Percentiles rank a stretch among this genome's conserved stretches.
phyloP scores from a whole-genome alignment of 2,113 vertebrate genomes.

The Sceloporus undulatus region DNA sequence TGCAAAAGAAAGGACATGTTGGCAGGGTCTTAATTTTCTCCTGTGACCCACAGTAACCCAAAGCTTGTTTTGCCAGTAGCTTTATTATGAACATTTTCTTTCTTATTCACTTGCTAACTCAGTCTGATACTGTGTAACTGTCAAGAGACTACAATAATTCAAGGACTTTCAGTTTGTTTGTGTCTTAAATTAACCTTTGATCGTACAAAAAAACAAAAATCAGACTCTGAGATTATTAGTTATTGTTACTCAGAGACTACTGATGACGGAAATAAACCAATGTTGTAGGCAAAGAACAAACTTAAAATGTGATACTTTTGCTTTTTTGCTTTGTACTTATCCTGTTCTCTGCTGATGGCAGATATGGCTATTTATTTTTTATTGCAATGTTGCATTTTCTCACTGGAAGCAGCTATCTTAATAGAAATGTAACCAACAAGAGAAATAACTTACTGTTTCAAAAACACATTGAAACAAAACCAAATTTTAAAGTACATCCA shows the following conservation, averaged over 20 bases:
- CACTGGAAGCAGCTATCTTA: constrained; percentile 23
- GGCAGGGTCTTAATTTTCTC: not conserved
- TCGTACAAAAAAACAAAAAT: not conserved
- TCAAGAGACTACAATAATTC: not conserved
- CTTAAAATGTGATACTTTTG: constrained; percentile 46
- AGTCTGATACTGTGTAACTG: not conserved
- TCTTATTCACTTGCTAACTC: not conserved
- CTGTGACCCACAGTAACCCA: no score
- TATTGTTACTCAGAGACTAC: not conserved
- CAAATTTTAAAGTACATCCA: constrained; percentile 56
- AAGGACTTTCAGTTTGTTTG: not conserved
- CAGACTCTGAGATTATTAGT: not conserved
- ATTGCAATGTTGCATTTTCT: not conserved
- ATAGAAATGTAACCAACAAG: constrained; percentile 59
- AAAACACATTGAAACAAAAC: constrained; percentile 63
- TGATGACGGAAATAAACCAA: not conserved
- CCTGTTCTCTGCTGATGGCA: constrained; percentile 41
- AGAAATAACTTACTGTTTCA: constrained; percentile 28
- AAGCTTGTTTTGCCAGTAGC: not conserved
- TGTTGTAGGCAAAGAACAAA: constrained; percentile 45
- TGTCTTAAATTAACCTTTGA: not conserved
- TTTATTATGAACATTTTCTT: not conserved
- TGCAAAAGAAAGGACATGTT: not conserved
- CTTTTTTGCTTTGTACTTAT: constrained; percentile 33
- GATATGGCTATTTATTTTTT: constrained; percentile 42